Base-by-base conservation (phyloP, 2,113 vertebrate genomes). In the Myxocyprinus asiaticus region DNA sequence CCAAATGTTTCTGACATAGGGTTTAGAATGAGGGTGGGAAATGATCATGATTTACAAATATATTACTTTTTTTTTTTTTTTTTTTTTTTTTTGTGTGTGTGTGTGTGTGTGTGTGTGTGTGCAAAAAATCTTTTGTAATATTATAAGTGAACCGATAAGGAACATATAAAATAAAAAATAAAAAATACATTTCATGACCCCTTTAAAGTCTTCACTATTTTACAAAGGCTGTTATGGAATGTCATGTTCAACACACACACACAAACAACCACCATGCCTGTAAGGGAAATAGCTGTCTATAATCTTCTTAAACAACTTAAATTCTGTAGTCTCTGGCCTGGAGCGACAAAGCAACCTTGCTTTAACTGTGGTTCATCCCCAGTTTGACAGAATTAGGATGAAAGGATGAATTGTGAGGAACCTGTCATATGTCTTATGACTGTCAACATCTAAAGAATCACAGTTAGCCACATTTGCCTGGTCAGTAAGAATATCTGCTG, bases 401-500 rank as follows among this genome's bases (percentile, higher is more conserved):
- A 67, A 66, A 72, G 67, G 66, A 80, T 58, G 67, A 44, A 72
- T 77, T 77, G 77, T 80, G 61, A 83, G 50, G 14, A 67, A 50
- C 58, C 44, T 9, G 53, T 74, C 77, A 76, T 69, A 77, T 67
- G 61, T 80, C 70, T 80, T 69, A 80, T 77, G 67, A 69, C 59
- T 44, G 42, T 68, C 67, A 69, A 77, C 72, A 59, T 80, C 74
- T 79, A 74, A 77, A 69, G 17, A 47, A 76, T n/a, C 12, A 5
- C 73, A 77, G 74, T 48, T 43, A 45, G 82, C 85, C 85, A 82
- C 81, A 86, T 88, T 67, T 90, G 88, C 88, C 77, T 81, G 85
- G 85, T 90, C 90, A 87, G 88, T 92, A 80, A 87, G 83, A 89
- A 90, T 89, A 91, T 84, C 47, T 90, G 92, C 92, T 91, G 88